These are phyloP conservation scores for Takifugu flavidus DNA, from an alignment of 2,113 vertebrate genomes.

Conservation along the genomic window DNA sequence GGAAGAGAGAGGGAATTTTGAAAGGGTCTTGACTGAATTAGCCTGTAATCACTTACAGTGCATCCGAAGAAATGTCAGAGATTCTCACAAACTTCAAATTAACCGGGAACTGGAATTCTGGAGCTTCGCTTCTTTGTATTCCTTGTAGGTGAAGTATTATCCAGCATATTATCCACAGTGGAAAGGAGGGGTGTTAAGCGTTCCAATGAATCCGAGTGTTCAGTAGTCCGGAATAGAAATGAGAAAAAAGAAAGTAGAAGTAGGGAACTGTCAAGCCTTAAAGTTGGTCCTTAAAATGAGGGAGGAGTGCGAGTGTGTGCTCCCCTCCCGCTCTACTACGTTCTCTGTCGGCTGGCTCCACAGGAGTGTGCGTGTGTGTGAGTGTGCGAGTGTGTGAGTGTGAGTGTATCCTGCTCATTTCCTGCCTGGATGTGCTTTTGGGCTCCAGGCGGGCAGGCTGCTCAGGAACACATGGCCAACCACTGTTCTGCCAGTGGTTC, in stretches of 20 bases:
- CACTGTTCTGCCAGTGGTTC: slow-evolving; percentile 62
- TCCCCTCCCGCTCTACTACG: slow-evolving; percentile 37
- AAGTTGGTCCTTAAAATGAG: slow-evolving; percentile 34
- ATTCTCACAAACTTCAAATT: not conserved
- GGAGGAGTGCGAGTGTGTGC: slow-evolving; percentile 48
- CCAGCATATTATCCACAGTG: slow-evolving; percentile 60
- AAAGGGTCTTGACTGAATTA: slow-evolving; percentile 22
- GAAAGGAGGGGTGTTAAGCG: not conserved
- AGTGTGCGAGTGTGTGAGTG: slow-evolving; percentile 17
- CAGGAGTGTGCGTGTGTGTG: slow-evolving; percentile 27
- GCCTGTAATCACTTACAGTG: not conserved
- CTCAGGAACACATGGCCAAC: slow-evolving; percentile 60
- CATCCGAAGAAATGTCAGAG: not conserved
- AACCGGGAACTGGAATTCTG: slow-evolving; percentile 39
- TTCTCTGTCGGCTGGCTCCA: slow-evolving; percentile 48
- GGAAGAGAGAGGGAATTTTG: slow-evolving; percentile 52
- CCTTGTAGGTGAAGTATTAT: slow-evolving; percentile 33
- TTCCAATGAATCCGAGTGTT: slow-evolving; percentile 34
- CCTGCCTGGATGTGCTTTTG: slow-evolving; percentile 60
- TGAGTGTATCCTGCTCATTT: slow-evolving; percentile 58
- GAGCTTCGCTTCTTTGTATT: slow-evolving; percentile 33
- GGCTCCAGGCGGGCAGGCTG: slow-evolving; percentile 41
- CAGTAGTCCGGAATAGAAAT: slow-evolving; percentile 13
- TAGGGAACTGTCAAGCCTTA: slow-evolving; percentile 24
- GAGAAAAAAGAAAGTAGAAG: slow-evolving; percentile 46